Conservation (phyloP, 2,797 vertebrate genomes). For the Paguma larvata region DNA sequence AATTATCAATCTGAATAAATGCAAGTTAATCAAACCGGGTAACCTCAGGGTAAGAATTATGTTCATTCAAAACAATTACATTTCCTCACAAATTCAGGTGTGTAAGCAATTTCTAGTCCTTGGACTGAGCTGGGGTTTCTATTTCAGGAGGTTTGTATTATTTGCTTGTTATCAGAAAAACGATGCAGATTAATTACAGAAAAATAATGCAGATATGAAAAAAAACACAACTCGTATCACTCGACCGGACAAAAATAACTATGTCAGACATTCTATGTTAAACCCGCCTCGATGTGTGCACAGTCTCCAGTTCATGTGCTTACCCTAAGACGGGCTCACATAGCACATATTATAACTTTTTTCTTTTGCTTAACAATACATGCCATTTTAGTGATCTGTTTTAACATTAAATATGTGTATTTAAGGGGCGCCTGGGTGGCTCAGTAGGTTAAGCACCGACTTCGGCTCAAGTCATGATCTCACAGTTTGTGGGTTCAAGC, state of each 20-base stretch:
- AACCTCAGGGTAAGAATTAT: background rate
- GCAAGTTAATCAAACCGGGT: background rate
- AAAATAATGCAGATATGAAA: background rate
- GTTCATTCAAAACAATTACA: background rate
- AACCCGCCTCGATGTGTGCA: background rate
- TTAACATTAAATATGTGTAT: slow-evolving; percentile 34
- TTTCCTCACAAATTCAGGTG: slow-evolving; percentile 8
- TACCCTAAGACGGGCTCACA: background rate
- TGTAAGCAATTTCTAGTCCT: background rate
- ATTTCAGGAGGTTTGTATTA: background rate
- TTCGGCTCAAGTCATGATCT: too few relatives aligned
- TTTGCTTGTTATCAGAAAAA: background rate
- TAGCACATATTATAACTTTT: too few relatives aligned
- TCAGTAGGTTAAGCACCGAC: too few relatives aligned
- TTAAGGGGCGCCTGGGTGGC: background rate
- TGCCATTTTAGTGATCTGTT: slow-evolving; percentile 11
- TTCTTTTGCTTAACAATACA: background rate
- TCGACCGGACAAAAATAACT: slow-evolving; percentile 16
- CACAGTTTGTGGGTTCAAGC: too few relatives aligned
- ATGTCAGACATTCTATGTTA: background rate
- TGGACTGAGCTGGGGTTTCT: background rate
- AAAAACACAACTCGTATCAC: background rate
- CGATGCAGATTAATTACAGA: background rate
- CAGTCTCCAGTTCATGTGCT: background rate
- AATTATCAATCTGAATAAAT: background rate